Evolutionary conservation across 2,113 vertebrate genomes (phyloP).

Genomic region (Cavia aperea): DNA sequence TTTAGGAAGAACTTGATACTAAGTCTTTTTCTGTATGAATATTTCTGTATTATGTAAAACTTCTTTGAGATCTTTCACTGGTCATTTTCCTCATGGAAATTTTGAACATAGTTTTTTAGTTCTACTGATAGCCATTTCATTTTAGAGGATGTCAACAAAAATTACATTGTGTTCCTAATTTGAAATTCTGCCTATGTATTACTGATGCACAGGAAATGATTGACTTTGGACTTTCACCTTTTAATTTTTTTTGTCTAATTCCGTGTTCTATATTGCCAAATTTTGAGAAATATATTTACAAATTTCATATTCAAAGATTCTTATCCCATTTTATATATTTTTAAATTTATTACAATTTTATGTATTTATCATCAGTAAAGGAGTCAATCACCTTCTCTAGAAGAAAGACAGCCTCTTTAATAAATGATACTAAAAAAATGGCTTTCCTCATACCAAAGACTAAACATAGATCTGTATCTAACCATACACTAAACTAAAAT

Average conservation of each 20-base stretch:
- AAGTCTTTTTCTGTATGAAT: background rate
- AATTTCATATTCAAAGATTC: background rate
- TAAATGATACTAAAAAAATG: background rate
- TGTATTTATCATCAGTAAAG: background rate
- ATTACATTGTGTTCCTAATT: background rate
- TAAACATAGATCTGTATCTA: background rate
- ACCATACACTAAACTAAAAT: background rate
- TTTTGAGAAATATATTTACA: background rate
- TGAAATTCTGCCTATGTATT: background rate
- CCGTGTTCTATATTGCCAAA: background rate
- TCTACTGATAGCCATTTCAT: background rate
- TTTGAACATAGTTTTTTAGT: background rate
- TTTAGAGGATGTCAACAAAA: background rate
- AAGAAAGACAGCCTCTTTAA: background rate
- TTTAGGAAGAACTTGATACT: background rate
- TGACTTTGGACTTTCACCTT: background rate
- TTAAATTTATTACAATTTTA: background rate
- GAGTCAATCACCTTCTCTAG: background rate
- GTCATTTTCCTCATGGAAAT: background rate
- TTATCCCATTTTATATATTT: background rate
- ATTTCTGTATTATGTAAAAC: background rate
- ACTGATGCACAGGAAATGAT: background rate
- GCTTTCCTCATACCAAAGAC: background rate
- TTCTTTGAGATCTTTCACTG: background rate
- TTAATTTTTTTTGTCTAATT: background rate